Conservation (phyloP, 2,888 invertebrate genomes). For the Muschampia plurimacula region DNA sequence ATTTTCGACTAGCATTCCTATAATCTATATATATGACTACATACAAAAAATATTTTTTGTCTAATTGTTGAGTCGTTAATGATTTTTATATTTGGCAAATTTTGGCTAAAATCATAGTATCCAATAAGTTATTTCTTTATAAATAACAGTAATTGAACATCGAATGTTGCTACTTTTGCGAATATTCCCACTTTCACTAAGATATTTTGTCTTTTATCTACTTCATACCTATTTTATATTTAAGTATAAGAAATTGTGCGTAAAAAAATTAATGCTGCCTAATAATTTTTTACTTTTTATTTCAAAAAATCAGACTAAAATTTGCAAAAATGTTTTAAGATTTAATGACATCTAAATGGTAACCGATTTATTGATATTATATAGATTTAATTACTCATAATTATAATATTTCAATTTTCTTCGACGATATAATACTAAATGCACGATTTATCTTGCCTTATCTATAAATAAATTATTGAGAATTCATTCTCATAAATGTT, state of each 20-base stretch:
- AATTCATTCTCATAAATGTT: conserved; percentile 67
- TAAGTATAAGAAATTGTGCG: neutral
- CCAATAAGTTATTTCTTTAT: conserved; percentile 44
- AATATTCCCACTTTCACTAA: conserved; percentile 12
- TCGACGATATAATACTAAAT: conserved; percentile 17
- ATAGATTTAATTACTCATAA: no score
- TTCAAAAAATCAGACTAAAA: no score
- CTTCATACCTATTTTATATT: neutral
- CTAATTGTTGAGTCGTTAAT: conserved; percentile 57
- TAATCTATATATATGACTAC: conserved; percentile 60
- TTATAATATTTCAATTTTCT: neutral
- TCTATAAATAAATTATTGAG: conserved; percentile 56
- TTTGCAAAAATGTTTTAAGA: no score
- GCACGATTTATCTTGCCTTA: conserved; percentile 5
- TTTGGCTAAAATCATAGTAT: conserved; percentile 76
- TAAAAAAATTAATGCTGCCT: neutral
- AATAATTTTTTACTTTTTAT: neutral
- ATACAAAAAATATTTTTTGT: conserved; percentile 25
- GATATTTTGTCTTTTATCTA: conserved; percentile 11
- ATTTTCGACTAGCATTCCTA: conserved; percentile 66
- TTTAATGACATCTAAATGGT: no score
- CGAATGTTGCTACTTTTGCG: neutral
- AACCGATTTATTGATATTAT: no score
- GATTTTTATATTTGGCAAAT: conserved; percentile 75
- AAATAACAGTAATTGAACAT: neutral